Evolutionary conservation across 2,113 vertebrate species (phyloP), one percentile per base, ranked within the genome.

Genomic region (Cynopterus brachyotis): DNA sequence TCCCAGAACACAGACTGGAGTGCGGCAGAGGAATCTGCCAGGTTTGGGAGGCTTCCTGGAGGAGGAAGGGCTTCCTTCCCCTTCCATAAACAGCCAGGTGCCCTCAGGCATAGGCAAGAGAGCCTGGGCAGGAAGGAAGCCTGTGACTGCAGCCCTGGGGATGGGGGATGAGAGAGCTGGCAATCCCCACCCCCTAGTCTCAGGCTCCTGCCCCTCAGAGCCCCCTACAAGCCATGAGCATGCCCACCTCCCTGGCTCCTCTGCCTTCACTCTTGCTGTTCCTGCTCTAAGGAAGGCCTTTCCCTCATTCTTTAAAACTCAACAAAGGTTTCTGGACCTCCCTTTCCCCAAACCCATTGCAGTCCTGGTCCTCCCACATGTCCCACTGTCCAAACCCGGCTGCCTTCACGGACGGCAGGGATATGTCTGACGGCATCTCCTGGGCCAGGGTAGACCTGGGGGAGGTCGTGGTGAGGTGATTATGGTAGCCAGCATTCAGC

Each of bases 51-150:
- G 57, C 83, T 94, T 62, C 76, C 70, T n/a, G 5, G 66, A 57
- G 86, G 75, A 94, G 89, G 86, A 83, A 82, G 32, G 86, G 78
- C 85, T 96, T 96, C 96, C 79, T 78, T 96, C 89, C 75, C 88
- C 64, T 94, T 67, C 78, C 66, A 66, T 32, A 67, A 82, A 93
- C 69, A 91, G 97, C 85, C 75, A 96, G 81, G 79, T 72, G 55
- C 59, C 76, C 57, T 2, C 22, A 50, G 13, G 72, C 60, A 60
- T 3, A 6, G 13, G 82, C 75, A 35, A 79, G 62, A 66, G 37
- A 22, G 12, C 17, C 6, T 28, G 30, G 57, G 57, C 62, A 95
- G 89, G 97, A 91, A 97, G 93, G 91, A 95, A 93, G 82, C n/a
- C 8, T 28, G 24, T 6, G 66, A 42, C 76, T 47, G 84, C 22